A percentile compares a stretch with the other conserved stretches of the same genome.
Evolutionary conservation across 2,797 vertebrate species (phyloP).

Genomic region (Sus cebifrons): DNA sequence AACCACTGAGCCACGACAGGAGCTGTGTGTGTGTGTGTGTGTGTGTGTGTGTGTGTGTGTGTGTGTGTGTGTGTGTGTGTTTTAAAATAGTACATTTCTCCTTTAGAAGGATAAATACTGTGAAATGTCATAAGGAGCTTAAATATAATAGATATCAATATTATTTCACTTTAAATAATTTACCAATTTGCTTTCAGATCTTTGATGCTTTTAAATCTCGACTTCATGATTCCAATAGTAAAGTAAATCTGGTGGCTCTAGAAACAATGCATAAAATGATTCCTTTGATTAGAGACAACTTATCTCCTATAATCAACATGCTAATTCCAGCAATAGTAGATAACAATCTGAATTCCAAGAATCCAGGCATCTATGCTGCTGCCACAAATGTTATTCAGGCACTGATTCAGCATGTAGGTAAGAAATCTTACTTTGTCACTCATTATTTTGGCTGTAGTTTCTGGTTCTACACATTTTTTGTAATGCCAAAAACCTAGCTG

Average conservation of each 20-base stretch:
- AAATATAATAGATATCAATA: slow-evolving; percentile 39
- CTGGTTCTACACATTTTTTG: slow-evolving; percentile 24
- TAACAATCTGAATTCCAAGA: slow-evolving; percentile 99
- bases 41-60: too few relatives aligned
- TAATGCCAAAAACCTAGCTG: slow-evolving; percentile 64
- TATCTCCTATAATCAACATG: slow-evolving; percentile 95
- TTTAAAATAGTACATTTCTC: slow-evolving; percentile 11
- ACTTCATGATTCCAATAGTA: slow-evolving; percentile 97
- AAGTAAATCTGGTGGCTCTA: slow-evolving; percentile 96
- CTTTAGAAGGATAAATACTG: slow-evolving; percentile 35
- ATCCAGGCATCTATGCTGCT: slow-evolving; percentile 94
- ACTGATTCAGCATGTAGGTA: slow-evolving; percentile 94
- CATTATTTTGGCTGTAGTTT: slow-evolving; percentile 59
- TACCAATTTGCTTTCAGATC: slow-evolving; percentile 90
- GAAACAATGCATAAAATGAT: slow-evolving; percentile 95
- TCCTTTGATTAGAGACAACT: slow-evolving; percentile 92
- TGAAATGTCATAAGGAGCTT: slow-evolving; percentile 50
- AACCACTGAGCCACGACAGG: too few relatives aligned
- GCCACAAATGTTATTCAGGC: slow-evolving; percentile 94
- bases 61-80: neutral
- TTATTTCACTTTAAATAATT: slow-evolving; percentile 72
- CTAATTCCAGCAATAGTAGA: slow-evolving; percentile 96
- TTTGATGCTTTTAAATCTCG: slow-evolving; percentile 96
- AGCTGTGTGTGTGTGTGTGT: too few relatives aligned
- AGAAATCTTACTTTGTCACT: slow-evolving; percentile 23